These are phyloP conservation scores for Decapterus maruadsi DNA, from an alignment of 2,797 vertebrate species.

Conservation along the genomic window DNA sequence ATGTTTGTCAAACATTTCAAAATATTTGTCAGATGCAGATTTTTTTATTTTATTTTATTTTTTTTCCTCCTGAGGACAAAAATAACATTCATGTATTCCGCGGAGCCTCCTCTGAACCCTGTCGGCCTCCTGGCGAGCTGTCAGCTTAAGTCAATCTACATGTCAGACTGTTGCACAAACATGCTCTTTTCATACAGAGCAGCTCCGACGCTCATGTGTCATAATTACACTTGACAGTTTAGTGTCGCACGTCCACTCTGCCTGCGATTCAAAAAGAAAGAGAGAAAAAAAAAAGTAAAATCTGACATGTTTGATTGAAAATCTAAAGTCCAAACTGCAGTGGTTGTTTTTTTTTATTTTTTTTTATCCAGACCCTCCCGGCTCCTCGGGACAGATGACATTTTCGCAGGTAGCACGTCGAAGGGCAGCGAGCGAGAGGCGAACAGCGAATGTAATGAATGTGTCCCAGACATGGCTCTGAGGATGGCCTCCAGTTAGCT, in stretches of 20 bases:
- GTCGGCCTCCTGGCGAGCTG: constrained; percentile 1
- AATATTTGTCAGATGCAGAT: constrained; percentile 1
- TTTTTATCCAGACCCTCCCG: constrained; percentile 5
- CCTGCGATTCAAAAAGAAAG: background rate
- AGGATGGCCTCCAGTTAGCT: constrained; percentile 81
- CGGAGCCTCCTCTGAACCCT: background rate
- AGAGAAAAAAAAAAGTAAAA: background rate
- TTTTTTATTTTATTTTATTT: background rate
- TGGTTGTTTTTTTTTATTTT: background rate
- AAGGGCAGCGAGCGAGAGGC: constrained; percentile 61
- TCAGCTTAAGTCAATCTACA: constrained; percentile 11
- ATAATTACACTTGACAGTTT: background rate
- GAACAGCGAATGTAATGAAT: constrained; percentile 76
- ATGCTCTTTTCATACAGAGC: background rate
- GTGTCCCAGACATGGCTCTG: constrained; percentile 73
- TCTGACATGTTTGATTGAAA: background rate
- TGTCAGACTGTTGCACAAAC: constrained; percentile 2
- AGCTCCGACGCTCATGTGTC: background rate
- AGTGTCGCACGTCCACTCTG: background rate
- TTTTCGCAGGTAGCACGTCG: constrained; percentile 60
- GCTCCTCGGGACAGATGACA: constrained; percentile 54
- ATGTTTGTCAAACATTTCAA: background rate
- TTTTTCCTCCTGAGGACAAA: background rate
- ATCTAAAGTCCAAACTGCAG: background rate
- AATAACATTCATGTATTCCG: background rate